Percentiles rank a stretch among this genome's conserved stretches.
phyloP scores from a whole-genome alignment of 2,888 invertebrate species.

The Drosophila mimica region DNA sequence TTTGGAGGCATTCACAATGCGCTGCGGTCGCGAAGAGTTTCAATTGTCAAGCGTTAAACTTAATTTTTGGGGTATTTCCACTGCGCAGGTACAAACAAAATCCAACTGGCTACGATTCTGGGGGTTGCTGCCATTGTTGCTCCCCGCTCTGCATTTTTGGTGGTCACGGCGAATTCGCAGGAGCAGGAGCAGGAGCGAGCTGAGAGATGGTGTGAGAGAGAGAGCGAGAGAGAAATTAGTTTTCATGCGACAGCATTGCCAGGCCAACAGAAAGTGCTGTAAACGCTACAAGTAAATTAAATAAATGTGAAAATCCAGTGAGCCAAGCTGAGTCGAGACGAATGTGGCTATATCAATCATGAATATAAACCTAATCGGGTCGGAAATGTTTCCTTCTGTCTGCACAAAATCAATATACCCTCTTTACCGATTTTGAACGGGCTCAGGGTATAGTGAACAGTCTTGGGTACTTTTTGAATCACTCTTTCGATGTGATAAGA shows the following conservation, averaged over 20 bases:
- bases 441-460: neutral
- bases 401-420: neutral
- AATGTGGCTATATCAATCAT: neutral
- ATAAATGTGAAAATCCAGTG: neutral
- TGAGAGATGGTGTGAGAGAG: neutral
- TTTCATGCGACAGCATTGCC: conserved; percentile 18
- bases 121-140: conserved; percentile 28
- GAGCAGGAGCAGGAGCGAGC: conserved; percentile 8
- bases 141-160: neutral
- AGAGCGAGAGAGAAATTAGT: neutral
- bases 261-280: neutral
- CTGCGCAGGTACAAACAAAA: conserved; percentile 78
- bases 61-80: conserved; percentile 14
- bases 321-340: neutral
- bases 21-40: conserved; percentile 28
- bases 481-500: neutral
- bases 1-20: conserved; percentile 42
- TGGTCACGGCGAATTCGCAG: conserved; percentile 50
- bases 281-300: neutral
- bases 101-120: conserved; percentile 22
- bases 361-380: too few relatives aligned
- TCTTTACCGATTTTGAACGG: neutral
- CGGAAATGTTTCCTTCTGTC: too few relatives aligned
- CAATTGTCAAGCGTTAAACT: conserved; percentile 16
- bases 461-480: neutral